phyloP scores from a whole-genome alignment of 2,797 vertebrate genomes.

The Morelia viridis region DNA sequence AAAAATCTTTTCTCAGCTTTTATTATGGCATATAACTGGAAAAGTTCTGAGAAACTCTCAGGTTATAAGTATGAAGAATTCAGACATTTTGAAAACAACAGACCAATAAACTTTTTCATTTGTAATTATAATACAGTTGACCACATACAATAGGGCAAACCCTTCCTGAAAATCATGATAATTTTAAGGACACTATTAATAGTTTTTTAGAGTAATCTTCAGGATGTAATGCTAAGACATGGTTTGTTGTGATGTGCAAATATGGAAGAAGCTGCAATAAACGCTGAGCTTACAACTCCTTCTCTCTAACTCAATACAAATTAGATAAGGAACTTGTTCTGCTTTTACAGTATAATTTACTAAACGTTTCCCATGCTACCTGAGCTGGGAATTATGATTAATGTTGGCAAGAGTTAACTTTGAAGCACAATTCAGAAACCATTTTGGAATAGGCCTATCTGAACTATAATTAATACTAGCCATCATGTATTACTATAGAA shows the following conservation, averaged over 20 bases:
- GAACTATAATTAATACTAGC: neutral
- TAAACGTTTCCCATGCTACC: neutral
- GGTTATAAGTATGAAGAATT: neutral
- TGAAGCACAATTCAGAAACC: neutral
- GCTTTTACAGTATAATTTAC: neutral
- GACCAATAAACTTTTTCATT: constrained; percentile 2
- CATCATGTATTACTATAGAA: neutral
- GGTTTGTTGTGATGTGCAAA: neutral
- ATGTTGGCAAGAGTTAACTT: neutral
- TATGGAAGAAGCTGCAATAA: neutral
- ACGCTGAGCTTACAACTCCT: neutral
- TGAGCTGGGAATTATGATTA: neutral
- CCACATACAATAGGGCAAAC: neutral
- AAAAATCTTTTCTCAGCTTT: neutral
- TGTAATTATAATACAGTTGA: neutral
- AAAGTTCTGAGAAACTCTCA: neutral
- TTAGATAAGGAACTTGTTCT: neutral
- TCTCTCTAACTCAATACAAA: neutral
- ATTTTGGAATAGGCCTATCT: neutral
- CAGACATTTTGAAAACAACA: neutral
- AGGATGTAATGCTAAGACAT: neutral
- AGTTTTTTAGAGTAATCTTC: neutral
- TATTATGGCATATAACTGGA: neutral
- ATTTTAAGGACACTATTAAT: neutral
- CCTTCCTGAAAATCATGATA: neutral